Evolutionary conservation across 2,888 invertebrate species (phyloP), one percentile per base, ranked within the genome.

Genomic region (Sabellastarte sp.): DNA sequence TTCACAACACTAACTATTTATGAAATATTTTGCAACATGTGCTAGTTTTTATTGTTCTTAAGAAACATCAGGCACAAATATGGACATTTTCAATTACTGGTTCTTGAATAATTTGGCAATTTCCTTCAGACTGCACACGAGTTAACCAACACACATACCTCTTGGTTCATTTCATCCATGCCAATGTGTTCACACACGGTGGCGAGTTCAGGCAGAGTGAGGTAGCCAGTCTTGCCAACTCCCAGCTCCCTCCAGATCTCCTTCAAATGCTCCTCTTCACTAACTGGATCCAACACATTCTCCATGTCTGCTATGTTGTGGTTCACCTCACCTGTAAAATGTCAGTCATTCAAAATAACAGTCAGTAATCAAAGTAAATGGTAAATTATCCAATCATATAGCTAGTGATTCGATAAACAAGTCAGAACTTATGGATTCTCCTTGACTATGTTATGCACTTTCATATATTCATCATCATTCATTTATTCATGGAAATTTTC

Each of bases 181-280:
- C 90, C 90, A 66, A 89, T 88, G 67, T 88, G 88, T 76, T 88
- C 87, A 78, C 89, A 90, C 59, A 90, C 88, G 68, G 86, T 84
- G 70, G 87, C 87, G 73, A 90, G 85, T 77, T 90, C 89, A 58
- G 85, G 85, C 74, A 88, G 86, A 79, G 88, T 88, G 62, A 90
- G 86, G 77, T 85, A 88, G 28, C 89, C 89, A 79, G 88, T 87
- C 68, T 85, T 84, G 3, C 88, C 88, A 5, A 89, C 87, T 3
- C 88, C 88, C 60, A 89, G 84, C 67, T 87, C 86, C 70, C 86
- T 86, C 88, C 90, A 90, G 62, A 89, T 88, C 70, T 87, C 87
- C 65, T 88, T 84, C 64, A 90, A 84, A 81, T 88, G 89, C 72
- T 88, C 87, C 77, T 88, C 78, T 50, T 78, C 79, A 2, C 69